These are phyloP conservation scores for Drosophila obscura DNA, from an alignment of 1,140 invertebrate genomes.

Conservation along the genomic window DNA sequence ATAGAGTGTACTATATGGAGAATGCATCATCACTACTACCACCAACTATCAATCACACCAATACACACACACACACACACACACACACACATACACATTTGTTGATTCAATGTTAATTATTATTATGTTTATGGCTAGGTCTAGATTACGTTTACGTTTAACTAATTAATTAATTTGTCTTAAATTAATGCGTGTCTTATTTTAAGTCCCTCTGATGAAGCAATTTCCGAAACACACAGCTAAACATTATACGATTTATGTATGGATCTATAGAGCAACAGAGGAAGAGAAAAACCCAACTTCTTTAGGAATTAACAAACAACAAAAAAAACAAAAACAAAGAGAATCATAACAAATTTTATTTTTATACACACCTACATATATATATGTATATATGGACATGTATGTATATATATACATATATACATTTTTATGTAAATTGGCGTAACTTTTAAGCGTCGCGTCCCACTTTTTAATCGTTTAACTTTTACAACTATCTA, in stretches of 20 bases:
- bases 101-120: constrained; percentile 81
- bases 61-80: constrained; percentile 37
- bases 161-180: constrained; percentile 70
- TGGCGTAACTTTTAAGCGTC: constrained; percentile 61
- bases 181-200: constrained; percentile 67
- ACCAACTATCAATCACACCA: constrained; percentile 59
- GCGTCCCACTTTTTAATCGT: constrained; percentile 40
- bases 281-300: constrained; percentile 16
- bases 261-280: constrained; percentile 33
- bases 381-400: constrained; percentile 44
- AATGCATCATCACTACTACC: constrained; percentile 76
- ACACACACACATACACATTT: constrained; percentile 68
- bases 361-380: constrained; percentile 71
- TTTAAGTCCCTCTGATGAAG: constrained; percentile 58
- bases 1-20: constrained; percentile 40
- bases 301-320: constrained; percentile 25
- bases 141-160: constrained; percentile 64
- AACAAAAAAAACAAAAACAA: constrained; percentile 34
- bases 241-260: constrained; percentile 43
- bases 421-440: constrained; percentile 71
- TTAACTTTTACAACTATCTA: constrained; percentile 5
- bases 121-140: constrained; percentile 71
- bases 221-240: constrained; percentile 46
- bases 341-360: constrained; percentile 65
- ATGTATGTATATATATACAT: constrained; percentile 46